These are phyloP conservation scores for Trematocara zebra DNA, from an alignment of 2,113 vertebrate genomes.

Conservation along the genomic window DNA sequence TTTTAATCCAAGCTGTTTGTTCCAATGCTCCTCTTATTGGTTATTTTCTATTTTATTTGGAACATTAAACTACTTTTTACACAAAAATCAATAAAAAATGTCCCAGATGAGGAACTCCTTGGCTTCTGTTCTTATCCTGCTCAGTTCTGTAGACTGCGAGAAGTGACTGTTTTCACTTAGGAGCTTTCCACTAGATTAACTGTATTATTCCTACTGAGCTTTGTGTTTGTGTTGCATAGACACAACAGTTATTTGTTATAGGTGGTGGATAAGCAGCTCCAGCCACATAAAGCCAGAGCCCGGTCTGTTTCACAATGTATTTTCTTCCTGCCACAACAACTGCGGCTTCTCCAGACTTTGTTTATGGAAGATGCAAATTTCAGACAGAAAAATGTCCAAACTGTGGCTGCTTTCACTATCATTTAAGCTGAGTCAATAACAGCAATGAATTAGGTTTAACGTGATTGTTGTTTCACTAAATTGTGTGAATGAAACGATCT, in stretches of 20 bases:
- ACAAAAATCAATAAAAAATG: background rate
- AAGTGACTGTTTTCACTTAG: background rate
- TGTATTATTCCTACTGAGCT: conserved; percentile 32
- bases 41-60: background rate
- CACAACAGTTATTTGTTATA: background rate
- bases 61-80: background rate
- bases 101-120: background rate
- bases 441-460: background rate
- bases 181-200: conserved; percentile 46
- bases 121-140: background rate
- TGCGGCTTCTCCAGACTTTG: conserved; percentile 25
- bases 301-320: conserved; percentile 18
- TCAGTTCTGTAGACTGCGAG: background rate
- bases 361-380: conserved; percentile 35
- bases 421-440: background rate
- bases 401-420: background rate
- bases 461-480: background rate
- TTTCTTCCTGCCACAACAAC: conserved; percentile 26
- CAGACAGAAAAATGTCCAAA: conserved; percentile 5
- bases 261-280: background rate
- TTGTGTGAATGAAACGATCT: background rate
- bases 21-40: background rate
- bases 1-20: background rate
- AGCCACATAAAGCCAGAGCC: background rate
- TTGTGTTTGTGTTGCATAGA: conserved; percentile 27